Evolutionary conservation across 2,113 vertebrate species (phyloP).

Genomic region (Indicator maculatus): DNA sequence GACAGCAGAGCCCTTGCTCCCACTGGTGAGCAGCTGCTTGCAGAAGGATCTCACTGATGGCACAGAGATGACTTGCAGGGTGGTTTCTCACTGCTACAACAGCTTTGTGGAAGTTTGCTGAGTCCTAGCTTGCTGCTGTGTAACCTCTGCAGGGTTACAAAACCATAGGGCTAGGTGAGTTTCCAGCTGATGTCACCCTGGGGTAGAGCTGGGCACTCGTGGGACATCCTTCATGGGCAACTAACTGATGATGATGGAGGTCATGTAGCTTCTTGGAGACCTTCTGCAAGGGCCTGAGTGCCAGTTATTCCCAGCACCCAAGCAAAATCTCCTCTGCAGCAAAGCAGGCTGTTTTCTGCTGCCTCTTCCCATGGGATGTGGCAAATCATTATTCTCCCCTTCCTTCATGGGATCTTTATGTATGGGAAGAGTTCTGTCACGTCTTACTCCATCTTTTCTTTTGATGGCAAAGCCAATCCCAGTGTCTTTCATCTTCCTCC

Average conservation of each 20-base stretch:
- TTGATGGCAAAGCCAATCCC: background rate
- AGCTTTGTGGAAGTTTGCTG: background rate
- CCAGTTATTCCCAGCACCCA: background rate
- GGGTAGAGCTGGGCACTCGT: fast-evolving
- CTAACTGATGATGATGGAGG: background rate
- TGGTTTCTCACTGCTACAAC: background rate
- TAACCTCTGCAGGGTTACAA: background rate
- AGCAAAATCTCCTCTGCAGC: background rate
- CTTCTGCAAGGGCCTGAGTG: background rate
- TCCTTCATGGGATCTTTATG: background rate
- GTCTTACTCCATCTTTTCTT: background rate
- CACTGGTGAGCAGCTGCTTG: background rate
- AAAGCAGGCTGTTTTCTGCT: background rate
- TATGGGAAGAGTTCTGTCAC: background rate
- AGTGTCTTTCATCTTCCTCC: background rate
- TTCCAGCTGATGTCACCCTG: background rate
- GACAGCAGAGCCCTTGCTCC: background rate
- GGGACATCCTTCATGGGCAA: fast-evolving
- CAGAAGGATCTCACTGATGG: fast-evolving
- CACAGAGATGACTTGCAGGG: background rate
- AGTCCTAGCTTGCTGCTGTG: background rate
- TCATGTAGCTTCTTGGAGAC: background rate
- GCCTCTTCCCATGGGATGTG: background rate
- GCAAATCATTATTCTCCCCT: background rate
- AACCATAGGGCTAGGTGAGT: background rate